These are phyloP conservation scores for Scaptomyza caliginosa DNA, from an alignment of 2,888 invertebrate species.

Conservation along the genomic window DNA sequence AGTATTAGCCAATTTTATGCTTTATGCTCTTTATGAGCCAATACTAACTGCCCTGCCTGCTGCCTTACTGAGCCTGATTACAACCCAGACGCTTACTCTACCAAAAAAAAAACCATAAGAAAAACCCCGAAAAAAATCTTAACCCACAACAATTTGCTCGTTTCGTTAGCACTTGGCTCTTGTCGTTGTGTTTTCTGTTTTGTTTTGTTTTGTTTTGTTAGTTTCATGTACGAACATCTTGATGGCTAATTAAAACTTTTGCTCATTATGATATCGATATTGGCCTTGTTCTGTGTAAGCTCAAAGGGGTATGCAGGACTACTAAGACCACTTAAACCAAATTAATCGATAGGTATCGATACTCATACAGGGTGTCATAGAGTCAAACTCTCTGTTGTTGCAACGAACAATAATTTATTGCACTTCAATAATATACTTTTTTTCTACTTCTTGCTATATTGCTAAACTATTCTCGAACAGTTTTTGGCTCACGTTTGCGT, in stretches of 20 bases:
- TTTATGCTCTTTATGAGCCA: conserved; percentile 73
- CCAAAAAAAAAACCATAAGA: too few relatives aligned
- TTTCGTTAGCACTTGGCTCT: conserved; percentile 27
- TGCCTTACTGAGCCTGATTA: conserved; percentile 46
- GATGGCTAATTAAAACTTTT: conserved; percentile 83
- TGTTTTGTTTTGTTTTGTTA: conserved; percentile 34
- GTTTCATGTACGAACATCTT: conserved; percentile 76
- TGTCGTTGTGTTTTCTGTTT: conserved; percentile 5
- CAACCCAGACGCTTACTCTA: conserved; percentile 37
- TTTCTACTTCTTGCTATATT: background rate
- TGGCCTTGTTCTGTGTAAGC: conserved; percentile 2
- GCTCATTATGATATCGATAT: conserved; percentile 71
- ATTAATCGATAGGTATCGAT: background rate
- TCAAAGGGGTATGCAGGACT: background rate
- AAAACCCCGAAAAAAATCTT: conserved; percentile 53
- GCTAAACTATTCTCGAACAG: conserved; percentile 43
- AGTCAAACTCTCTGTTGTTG: conserved; percentile 17
- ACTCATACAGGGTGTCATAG: conserved; percentile 1
- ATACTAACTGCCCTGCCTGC: conserved; percentile 22
- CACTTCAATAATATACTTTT: conserved; percentile 71
- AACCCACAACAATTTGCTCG: conserved; percentile 43
- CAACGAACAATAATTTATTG: conserved; percentile 69
- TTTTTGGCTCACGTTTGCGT: conserved; percentile 45
- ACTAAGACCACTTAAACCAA: too few relatives aligned
- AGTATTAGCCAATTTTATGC: conserved; percentile 76